phyloP scores from a whole-genome alignment of 2,797 vertebrate genomes.

The Syndactyla subalaris region DNA sequence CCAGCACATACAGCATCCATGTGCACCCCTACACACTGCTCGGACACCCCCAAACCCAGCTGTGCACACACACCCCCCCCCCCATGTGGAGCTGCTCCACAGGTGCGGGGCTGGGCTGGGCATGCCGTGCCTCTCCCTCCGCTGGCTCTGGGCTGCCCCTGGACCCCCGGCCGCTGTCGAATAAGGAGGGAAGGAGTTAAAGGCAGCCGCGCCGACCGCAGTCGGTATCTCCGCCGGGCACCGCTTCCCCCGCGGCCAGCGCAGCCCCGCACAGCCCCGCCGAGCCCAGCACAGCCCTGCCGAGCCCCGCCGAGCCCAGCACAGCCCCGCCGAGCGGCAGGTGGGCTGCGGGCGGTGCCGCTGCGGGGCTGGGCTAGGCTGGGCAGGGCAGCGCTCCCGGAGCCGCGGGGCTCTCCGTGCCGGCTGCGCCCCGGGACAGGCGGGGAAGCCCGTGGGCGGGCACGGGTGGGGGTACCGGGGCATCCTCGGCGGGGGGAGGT shows the following conservation, averaged over 20 bases:
- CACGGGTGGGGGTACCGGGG: not conserved
- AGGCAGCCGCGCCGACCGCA: not conserved
- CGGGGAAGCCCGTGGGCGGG: not conserved
- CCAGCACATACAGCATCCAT: accelerated
- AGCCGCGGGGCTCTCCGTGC: not conserved
- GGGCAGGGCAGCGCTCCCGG: not conserved
- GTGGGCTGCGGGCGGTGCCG: not conserved
- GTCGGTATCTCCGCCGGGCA: not conserved
- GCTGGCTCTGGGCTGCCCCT: too few species aligned
- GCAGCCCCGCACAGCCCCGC: not conserved
- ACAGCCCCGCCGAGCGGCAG: not conserved
- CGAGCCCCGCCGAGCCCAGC: not conserved
- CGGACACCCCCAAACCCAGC: not conserved
- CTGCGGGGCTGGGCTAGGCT: not conserved
- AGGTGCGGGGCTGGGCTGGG: not conserved
- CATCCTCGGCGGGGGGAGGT: not conserved
- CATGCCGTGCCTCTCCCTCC: too few species aligned
- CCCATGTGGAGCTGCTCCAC: accelerated
- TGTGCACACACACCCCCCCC: too few species aligned
- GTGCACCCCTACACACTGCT: accelerated
- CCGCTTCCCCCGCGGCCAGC: not conserved
- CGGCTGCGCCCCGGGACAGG: not conserved
- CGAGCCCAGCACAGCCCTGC: not conserved
- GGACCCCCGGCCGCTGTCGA: not conserved
- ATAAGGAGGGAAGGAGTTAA: not conserved